Evolutionary conservation across 1,140 invertebrate genomes (phyloP).

Genomic region (Neuroterus valhalla): DNA sequence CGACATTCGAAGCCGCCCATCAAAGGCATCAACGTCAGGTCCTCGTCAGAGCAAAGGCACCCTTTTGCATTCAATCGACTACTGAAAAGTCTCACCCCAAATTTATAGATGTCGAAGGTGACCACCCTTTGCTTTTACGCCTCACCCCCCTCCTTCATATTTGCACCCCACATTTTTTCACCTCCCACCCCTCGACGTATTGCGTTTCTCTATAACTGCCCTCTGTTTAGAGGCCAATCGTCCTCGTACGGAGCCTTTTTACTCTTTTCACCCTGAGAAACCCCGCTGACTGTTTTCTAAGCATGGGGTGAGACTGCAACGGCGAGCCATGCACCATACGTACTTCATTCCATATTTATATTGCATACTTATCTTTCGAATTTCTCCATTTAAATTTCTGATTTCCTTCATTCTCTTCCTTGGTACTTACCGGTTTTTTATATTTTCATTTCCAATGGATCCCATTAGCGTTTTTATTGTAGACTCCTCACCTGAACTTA

Average conservation of each 20-base stretch:
- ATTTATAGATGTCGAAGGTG: slow-evolving; percentile 50
- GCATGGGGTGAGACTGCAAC: slow-evolving; percentile 51
- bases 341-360: slow-evolving; percentile 44
- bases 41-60: slow-evolving; percentile 57
- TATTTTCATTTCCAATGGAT: background rate
- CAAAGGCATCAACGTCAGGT: slow-evolving; percentile 61
- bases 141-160: slow-evolving; percentile 17
- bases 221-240: slow-evolving; percentile 64
- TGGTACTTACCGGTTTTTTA: background rate
- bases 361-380: slow-evolving; percentile 28
- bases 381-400: slow-evolving; percentile 13
- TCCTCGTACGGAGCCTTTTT: slow-evolving; percentile 55
- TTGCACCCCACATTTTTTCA: slow-evolving; percentile 39
- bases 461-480: background rate
- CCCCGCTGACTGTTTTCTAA: slow-evolving; percentile 60
- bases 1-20: slow-evolving; percentile 61
- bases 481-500: background rate
- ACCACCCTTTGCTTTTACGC: slow-evolving; percentile 59
- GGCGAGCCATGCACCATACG: slow-evolving; percentile 43
- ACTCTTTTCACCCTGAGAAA: slow-evolving; percentile 55
- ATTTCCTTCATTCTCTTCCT: slow-evolving; percentile 19
- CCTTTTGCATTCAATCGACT: slow-evolving; percentile 51
- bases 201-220: slow-evolving; percentile 60
- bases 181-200: slow-evolving; percentile 47
- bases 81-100: slow-evolving; percentile 51